Evolutionary conservation across 2,113 vertebrate species (phyloP).

Genomic region (Cyphomyrus discorhynchus): DNA sequence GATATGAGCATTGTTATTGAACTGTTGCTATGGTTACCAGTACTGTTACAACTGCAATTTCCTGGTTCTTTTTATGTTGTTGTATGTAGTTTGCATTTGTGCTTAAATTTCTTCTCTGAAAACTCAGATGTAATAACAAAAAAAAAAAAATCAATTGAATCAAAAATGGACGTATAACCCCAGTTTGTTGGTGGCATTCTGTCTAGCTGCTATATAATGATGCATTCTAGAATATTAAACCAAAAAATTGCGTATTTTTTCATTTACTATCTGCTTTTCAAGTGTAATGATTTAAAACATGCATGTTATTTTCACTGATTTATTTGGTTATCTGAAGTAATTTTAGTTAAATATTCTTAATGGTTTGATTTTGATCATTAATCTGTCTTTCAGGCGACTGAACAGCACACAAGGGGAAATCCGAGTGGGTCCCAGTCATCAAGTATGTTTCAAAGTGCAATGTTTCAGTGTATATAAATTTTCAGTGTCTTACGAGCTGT

Average conservation of each 20-base stretch:
- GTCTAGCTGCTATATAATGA: neutral
- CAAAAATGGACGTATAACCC: neutral
- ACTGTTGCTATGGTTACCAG: conserved; percentile 94
- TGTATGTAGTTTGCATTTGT: neutral
- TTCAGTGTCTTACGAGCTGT: neutral
- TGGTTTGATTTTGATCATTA: conserved; percentile 31
- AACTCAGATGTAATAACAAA: neutral
- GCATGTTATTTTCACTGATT: neutral
- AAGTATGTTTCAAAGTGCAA: conserved; percentile 64
- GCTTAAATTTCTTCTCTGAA: neutral
- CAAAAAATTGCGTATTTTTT: neutral
- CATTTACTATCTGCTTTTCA: neutral
- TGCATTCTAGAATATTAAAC: neutral
- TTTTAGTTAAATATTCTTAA: neutral
- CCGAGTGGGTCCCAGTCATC: conserved; percentile 95
- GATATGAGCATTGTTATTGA: conserved; percentile 93
- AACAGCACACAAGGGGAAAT: conserved; percentile 99
- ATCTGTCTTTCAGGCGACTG: conserved; percentile 74
- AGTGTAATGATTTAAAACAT: conserved; percentile 4
- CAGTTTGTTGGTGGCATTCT: neutral
- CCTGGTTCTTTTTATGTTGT: conserved; percentile 50
- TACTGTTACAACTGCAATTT: conserved; percentile 80
- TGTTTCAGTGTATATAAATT: neutral
- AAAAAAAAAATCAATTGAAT: neutral
- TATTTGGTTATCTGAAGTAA: neutral